A percentile compares a stretch with the other conserved stretches of the same genome.
Conservation (phyloP, 35 echinoderm and acorn worm genomes). For the Amphiura filiformis region DNA sequence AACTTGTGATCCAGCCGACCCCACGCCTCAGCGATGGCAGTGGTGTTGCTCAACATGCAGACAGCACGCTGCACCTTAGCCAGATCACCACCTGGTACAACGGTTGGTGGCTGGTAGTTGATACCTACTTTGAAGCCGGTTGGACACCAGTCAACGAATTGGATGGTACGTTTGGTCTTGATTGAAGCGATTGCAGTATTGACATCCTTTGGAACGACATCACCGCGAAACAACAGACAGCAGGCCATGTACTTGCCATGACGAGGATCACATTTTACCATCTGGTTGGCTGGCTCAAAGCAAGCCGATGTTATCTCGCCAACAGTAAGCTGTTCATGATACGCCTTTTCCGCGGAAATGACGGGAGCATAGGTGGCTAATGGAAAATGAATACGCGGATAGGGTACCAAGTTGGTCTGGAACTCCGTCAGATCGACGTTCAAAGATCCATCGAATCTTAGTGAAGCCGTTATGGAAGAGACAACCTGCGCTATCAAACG, state of each 20-base stretch:
- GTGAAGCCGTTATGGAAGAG: too few relatives aligned
- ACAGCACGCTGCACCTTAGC: constrained; percentile 71
- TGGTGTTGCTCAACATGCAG: constrained; percentile 77
- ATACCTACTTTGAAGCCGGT: constrained; percentile 73
- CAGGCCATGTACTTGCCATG: constrained; percentile 24
- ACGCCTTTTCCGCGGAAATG: too few relatives aligned
- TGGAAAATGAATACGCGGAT: too few relatives aligned
- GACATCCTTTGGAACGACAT: constrained; percentile 38
- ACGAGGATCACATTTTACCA: constrained; percentile 17
- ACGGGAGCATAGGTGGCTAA: too few relatives aligned
- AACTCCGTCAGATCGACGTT: too few relatives aligned
- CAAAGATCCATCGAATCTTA: too few relatives aligned
- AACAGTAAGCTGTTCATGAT: too few relatives aligned
- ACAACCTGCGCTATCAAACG: too few relatives aligned
- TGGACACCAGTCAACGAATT: constrained; percentile 74
- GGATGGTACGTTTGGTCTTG: constrained; percentile 71
- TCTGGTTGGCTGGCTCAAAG: too few relatives aligned
- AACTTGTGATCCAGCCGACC: constrained; percentile 69
- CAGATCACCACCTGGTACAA: constrained; percentile 71
- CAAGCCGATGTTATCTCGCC: too few relatives aligned
- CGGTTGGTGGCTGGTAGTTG: constrained; percentile 71
- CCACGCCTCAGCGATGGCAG: constrained; percentile 65
- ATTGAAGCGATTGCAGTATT: too few relatives aligned
- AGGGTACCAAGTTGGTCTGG: too few relatives aligned
- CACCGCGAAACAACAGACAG: constrained; percentile 26